Conservation (phyloP, 2,888 invertebrate genomes). For the Lochmaea crataegi region DNA sequence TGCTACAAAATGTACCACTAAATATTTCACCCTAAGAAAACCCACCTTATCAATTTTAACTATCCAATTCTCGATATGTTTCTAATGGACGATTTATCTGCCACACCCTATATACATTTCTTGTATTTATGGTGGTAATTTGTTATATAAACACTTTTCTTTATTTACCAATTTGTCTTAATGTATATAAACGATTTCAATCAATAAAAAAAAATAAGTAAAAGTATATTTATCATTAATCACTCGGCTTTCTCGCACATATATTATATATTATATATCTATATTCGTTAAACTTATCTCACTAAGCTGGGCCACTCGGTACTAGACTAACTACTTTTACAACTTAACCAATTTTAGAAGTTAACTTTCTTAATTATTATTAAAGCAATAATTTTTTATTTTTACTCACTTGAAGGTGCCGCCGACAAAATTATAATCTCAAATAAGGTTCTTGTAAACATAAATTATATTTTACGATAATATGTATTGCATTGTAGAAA, state of each 20-base stretch:
- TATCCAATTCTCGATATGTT: too few species aligned
- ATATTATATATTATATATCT: too few species aligned
- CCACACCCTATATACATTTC: too few species aligned
- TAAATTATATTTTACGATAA: background rate
- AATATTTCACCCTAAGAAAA: too few species aligned
- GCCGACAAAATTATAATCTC: background rate
- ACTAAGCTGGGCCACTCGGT: background rate
- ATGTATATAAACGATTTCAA: background rate
- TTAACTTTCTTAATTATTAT: constrained; percentile 6
- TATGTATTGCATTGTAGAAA: background rate
- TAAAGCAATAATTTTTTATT: background rate
- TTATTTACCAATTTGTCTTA: background rate
- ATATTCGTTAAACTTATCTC: background rate
- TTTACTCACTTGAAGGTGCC: background rate
- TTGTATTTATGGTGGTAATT: too few species aligned
- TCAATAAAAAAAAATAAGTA: background rate
- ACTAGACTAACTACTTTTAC: background rate
- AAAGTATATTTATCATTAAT: background rate
- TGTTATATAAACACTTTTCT: background rate
- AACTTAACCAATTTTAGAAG: background rate
- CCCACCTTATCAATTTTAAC: too few species aligned
- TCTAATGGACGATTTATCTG: background rate
- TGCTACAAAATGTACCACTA: too few species aligned
- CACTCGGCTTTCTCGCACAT: background rate
- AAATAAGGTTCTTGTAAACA: background rate